Percentiles rank a stretch among this genome's conserved stretches.
phyloP scores from a whole-genome alignment of 2,797 vertebrate genomes.

The Macropus fuliginosus region DNA sequence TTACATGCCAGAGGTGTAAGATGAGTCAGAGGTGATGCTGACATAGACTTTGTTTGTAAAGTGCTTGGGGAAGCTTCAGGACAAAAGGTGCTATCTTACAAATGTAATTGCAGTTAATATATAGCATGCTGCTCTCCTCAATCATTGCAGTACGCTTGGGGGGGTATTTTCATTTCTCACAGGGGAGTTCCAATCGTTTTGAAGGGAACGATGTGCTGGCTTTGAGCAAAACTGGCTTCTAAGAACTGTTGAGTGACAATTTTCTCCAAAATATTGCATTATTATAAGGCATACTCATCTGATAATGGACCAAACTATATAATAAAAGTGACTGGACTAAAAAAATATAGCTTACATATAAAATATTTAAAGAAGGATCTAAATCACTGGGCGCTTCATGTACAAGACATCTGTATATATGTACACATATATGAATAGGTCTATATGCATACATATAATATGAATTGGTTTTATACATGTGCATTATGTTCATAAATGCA shows the following conservation, averaged over 20 bases:
- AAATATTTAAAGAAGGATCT: not conserved
- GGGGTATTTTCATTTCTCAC: not conserved
- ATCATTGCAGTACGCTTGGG: not conserved
- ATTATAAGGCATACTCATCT: not conserved
- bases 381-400: not conserved
- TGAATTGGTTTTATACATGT: not conserved
- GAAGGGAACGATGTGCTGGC: not conserved
- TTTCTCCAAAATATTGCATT: slow-evolving; percentile 34
- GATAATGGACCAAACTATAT: not conserved
- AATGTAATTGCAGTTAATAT: slow-evolving; percentile 6
- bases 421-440: not conserved
- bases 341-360: not conserved
- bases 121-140: not conserved
- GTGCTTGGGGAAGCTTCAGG: not conserved
- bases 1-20: slow-evolving; percentile 7
- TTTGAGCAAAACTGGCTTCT: not conserved
- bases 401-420: not conserved
- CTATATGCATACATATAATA: not conserved
- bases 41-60: slow-evolving; percentile 5
- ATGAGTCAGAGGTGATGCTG: not conserved
- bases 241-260: not conserved
- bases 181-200: not conserved
- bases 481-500: not conserved
- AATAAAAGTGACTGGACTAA: not conserved
- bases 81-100: not conserved